phyloP scores from a whole-genome alignment of 1,140 invertebrate genomes.

The Leptinotarsa lineolata region DNA sequence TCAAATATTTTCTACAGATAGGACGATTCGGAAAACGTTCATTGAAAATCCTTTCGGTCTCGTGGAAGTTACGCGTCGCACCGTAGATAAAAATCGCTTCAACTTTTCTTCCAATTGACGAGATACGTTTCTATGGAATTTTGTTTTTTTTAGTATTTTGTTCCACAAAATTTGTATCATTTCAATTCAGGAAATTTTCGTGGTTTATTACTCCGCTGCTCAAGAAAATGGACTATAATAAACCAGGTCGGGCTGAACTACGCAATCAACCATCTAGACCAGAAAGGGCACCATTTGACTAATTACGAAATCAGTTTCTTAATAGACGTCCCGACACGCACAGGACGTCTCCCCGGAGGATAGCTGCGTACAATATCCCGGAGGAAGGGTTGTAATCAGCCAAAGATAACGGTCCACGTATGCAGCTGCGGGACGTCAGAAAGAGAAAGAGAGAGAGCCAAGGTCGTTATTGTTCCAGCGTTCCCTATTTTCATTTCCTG shows the following conservation, averaged over 20 bases:
- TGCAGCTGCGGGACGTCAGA: conserved; percentile 32
- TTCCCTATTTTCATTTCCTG: conserved; percentile 66
- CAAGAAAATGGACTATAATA: no score
- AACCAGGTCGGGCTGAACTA: conserved; percentile 6
- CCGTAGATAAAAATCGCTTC: no score
- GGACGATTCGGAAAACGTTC: no score
- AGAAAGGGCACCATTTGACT: conserved; percentile 46
- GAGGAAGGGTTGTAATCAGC: conserved; percentile 48
- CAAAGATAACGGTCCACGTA: conserved; percentile 45
- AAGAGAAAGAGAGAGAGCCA: neutral
- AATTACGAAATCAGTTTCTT: conserved; percentile 49
- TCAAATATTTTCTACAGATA: no score
- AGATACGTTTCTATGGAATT: no score
- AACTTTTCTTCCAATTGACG: no score
- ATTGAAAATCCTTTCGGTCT: no score
- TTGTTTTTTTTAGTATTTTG: no score
- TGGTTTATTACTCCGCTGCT: no score
- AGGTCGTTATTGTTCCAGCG: conserved; percentile 52
- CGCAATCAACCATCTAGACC: conserved; percentile 44
- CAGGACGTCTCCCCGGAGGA: conserved; percentile 43
- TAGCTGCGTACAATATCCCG: conserved; percentile 37
- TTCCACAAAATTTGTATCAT: no score
- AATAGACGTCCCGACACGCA: conserved; percentile 47
- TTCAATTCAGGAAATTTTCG: no score
- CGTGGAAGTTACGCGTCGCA: no score